Base-by-base conservation (phyloP, 2,797 vertebrate species). In the Sebastes hubbsi region DNA sequence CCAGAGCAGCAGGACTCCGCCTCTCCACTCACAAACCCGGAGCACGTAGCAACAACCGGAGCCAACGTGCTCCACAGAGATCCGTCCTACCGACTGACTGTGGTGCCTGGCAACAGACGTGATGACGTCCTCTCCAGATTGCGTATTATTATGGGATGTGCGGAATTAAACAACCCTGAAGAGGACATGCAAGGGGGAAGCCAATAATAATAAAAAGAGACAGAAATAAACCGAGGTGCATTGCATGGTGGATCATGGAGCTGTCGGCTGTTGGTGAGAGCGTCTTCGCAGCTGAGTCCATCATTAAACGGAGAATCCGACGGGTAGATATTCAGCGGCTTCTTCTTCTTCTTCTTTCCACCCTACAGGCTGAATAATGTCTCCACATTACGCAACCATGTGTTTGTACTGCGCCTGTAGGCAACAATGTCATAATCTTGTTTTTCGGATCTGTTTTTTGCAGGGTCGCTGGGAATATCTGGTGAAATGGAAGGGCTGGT, bases 401-500 rank as follows among this genome's bases (percentile, higher is more conserved):
- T 89, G 89, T 87, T 87, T 84, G 72, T 71, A 75, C 72, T 42
- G 69, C 69, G 77, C 70, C 88, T 75, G 78, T 80, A 63, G 75
- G 72, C 84, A 83, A 55, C 10, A 22, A 52, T 54, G 27, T 60
- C 77, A 74, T 88, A 91, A 94, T 77, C 74, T 56, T 66, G 6
- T 80, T 86, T 55, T 71, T 2, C 55, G 78, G 72, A 62, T 91
- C 27, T 93, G 88, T 83, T 93, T 83, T 93, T 94, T 85, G 85
- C 96, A 99, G 98, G 98, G 98, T 93, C 97, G 97, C 81, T 98
- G 99, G 97, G 98, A 99, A 89, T 99, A 99, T 95, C 97, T 99
- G 32, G 98, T 99, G 88, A 99, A 99, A 96, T 99, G 98, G 98
- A 99, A 99, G 93, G 98, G 98, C 92, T 99, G 98, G 98, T 99